A percentile compares a stretch with the other conserved stretches of the same genome.
phyloP scores from a whole-genome alignment of 2,113 vertebrate species.

The Jacana jacana region DNA sequence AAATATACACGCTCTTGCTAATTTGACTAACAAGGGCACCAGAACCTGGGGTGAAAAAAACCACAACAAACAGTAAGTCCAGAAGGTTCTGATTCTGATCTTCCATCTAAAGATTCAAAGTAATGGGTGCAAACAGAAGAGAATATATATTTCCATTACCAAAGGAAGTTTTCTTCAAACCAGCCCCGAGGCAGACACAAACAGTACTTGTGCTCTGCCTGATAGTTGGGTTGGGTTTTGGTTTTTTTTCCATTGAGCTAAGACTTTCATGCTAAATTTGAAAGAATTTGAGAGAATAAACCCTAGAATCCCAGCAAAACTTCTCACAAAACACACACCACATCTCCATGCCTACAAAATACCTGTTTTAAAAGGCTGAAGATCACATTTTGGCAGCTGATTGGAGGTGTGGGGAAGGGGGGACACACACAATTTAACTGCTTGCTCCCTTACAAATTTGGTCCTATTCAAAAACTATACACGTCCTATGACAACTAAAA shows the following conservation, averaged over 20 bases:
- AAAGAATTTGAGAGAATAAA: too few relatives aligned
- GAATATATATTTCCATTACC: not conserved
- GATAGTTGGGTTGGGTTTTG: too few relatives aligned
- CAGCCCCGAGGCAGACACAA: not conserved
- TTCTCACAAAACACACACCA: not conserved
- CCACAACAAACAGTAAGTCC: too few relatives aligned
- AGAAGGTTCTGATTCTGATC: not conserved
- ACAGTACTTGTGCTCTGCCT: not conserved
- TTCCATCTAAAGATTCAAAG: not conserved
- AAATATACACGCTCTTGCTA: not conserved
- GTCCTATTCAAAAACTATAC: constrained; percentile 12
- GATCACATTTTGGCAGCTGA: not conserved
- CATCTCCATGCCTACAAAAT: not conserved
- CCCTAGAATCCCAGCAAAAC: not conserved
- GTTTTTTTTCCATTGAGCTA: not conserved
- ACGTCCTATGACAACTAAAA: not conserved
- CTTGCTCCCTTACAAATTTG: not conserved
- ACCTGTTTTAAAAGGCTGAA: not conserved
- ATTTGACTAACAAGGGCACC: not conserved
- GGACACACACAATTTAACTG: not conserved
- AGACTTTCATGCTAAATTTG: not conserved
- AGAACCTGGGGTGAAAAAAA: not conserved
- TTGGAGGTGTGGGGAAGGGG: fast-evolving
- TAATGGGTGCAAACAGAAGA: not conserved
- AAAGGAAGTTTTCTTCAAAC: constrained; percentile 13